Base-by-base conservation (phyloP, 2,113 vertebrate genomes). In the Pampusana beccarii region DNA sequence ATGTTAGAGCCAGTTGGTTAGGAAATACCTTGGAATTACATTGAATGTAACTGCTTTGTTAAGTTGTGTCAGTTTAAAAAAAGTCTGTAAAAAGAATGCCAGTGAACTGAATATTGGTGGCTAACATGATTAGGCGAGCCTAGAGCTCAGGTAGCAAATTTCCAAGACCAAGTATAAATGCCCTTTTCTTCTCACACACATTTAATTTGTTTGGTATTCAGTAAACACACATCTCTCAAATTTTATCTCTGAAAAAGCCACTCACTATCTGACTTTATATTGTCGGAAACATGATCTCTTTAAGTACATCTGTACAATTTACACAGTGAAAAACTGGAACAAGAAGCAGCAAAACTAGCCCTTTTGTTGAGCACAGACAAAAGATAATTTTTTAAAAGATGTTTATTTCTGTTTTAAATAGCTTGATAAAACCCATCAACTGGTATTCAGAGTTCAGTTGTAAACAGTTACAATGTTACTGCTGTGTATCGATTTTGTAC, bases 371-470 rank as follows among this genome's bases (percentile, higher is more conserved):
- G 16, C 28, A 50, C 44, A 70, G 77, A 50, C 80, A 79, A 60
- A 82, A 79, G 11, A 46, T 54, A 0, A 17, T 80, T 93, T 96
- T 61, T 38, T 5, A 86, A 80, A 94, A 94, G 4, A 51, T 46
- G 50, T 94, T 96, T 96, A 95, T 90, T 94, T 90, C 29, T 72
- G 58, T 75, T 95, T 93, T 92, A 97, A 92, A 95, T 94, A 95
- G 57, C 78, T 92, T 66, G 74, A 90, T 95, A 96, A 93, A 96
- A 82, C 56, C 72, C 91, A 87, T 53, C 74, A 53, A 36, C 28
- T 66, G 58, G 72, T 85, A 91, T 65, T 95, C 85, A 29, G 81
- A 95, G 64, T 94, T 93, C 79, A 96, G 2, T 14, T 92, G 95
- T 95, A 97, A 97, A 96, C 92, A 96, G 71, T 84, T 38, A 83